Conservation (phyloP, 2,797 vertebrate species). For the Sebastes matsubarae region DNA sequence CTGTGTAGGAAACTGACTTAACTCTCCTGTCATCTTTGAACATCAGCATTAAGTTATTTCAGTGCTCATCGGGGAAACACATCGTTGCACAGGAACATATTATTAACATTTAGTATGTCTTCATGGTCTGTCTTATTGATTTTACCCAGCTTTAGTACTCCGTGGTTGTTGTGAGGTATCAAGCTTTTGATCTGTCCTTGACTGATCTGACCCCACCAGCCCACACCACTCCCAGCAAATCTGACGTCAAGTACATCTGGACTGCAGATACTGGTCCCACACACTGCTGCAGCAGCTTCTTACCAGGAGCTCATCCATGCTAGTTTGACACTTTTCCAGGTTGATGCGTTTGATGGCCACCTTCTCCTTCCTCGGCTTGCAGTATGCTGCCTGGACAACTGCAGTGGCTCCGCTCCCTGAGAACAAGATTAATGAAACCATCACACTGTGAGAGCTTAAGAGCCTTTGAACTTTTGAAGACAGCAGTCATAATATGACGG, state of each 20-base stretch:
- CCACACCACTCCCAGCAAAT: neutral
- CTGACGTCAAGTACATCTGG: neutral
- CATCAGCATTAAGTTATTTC: neutral
- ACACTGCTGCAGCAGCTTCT: conserved; percentile 9
- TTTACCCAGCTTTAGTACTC: neutral
- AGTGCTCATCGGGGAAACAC: neutral
- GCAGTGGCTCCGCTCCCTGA: conserved; percentile 97
- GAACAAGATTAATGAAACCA: neutral
- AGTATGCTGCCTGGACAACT: conserved; percentile 96
- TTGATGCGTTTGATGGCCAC: conserved; percentile 99
- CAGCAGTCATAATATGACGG: neutral
- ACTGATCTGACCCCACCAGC: neutral
- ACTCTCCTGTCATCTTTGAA: neutral
- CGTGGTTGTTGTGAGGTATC: neutral
- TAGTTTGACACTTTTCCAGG: conserved; percentile 98
- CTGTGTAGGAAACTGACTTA: neutral
- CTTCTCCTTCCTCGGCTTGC: conserved; percentile 94
- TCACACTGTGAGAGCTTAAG: neutral
- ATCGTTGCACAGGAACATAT: neutral
- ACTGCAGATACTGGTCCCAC: neutral
- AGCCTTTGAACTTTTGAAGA: neutral
- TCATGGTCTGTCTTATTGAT: neutral
- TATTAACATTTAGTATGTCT: neutral
- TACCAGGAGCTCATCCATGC: conserved; percentile 99
- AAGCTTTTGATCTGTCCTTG: neutral